Evolutionary conservation across 2,888 invertebrate genomes (phyloP), one percentile per base, ranked within the genome.

Genomic region (Tubulanus polymorphus): DNA sequence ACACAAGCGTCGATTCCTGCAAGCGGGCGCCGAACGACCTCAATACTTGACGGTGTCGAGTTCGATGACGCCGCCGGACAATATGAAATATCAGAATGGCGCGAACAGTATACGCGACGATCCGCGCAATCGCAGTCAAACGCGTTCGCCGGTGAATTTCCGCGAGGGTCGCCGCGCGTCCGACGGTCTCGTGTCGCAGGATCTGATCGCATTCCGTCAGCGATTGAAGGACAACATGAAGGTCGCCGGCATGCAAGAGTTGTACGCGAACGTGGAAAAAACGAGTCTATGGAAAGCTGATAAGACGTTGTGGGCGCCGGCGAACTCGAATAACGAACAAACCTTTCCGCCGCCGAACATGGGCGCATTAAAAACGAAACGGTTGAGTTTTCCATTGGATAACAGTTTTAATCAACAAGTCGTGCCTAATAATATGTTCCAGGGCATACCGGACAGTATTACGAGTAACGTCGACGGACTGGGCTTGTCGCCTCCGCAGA

Each of bases 91-190:
- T 15, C 20, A 41, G 20, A 23, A 41, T 41, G 5, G 41, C 15
- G 18, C 41, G 3, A 41, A 41, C 41, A n/a, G n/a, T n/a, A n/a
- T n/a, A n/a, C n/a, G n/a, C n/a, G n/a, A n/a, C n/a, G n/a, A n/a
- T n/a, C n/a, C n/a, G n/a, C n/a, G n/a, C n/a, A 76, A 78, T 46
- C 65, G 79, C 26, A 70, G 69, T 47, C 71, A 73, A 56, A 74
- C 87, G 18, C 81, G 89, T 59, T 91, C 91, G 56, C 92, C 93
- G 0, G 89, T 91, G 8, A 90, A 90, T 77, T 92, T 92, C 78
- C 80, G 85, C 52, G 81, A 83, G 69, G 82, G 83, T 10, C 67
- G 81, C 3, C 84, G 94, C 56, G 94, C 94, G 1, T 93, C 93
- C 68, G 94, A 94, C 74, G 93, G 93, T 3, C 81, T 93, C 45